These are phyloP conservation scores for Brachypteracias leptosomus DNA, from an alignment of 2,113 vertebrate genomes.

Conservation along the genomic window DNA sequence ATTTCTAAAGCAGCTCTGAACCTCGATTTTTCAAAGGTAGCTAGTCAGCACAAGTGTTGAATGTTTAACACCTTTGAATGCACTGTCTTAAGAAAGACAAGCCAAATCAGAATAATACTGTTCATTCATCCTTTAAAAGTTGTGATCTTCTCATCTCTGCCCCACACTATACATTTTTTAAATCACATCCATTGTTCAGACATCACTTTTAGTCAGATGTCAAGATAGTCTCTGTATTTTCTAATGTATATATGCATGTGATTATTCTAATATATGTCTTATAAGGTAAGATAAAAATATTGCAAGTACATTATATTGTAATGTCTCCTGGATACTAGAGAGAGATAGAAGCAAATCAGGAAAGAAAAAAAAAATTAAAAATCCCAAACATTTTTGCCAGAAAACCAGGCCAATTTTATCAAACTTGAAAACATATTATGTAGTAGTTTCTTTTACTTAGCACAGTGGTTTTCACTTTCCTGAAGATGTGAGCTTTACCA, in stretches of 20 bases:
- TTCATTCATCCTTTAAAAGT: conserved; percentile 19
- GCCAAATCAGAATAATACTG: conserved; percentile 21
- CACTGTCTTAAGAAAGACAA: neutral
- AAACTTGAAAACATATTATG: neutral
- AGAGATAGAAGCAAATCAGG: neutral
- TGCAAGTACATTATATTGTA: neutral
- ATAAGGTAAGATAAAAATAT: neutral
- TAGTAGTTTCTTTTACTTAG: neutral
- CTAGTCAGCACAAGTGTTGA: neutral
- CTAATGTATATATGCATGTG: neutral
- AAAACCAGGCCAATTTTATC: neutral
- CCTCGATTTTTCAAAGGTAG: neutral
- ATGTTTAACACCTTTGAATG: conserved; percentile 42
- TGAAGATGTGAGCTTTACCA: neutral
- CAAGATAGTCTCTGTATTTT: neutral
- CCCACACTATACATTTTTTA: neutral
- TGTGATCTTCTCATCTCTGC: neutral
- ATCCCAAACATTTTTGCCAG: neutral
- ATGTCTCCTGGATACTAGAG: neutral
- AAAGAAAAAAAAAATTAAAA: neutral
- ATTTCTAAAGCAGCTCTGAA: conserved; percentile 26
- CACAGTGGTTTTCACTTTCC: neutral
- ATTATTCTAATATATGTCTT: neutral
- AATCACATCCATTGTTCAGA: neutral
- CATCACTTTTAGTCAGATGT: neutral